These are phyloP conservation scores for Aelia acuminata DNA, from an alignment of 2,888 invertebrate genomes.

Conservation along the genomic window DNA sequence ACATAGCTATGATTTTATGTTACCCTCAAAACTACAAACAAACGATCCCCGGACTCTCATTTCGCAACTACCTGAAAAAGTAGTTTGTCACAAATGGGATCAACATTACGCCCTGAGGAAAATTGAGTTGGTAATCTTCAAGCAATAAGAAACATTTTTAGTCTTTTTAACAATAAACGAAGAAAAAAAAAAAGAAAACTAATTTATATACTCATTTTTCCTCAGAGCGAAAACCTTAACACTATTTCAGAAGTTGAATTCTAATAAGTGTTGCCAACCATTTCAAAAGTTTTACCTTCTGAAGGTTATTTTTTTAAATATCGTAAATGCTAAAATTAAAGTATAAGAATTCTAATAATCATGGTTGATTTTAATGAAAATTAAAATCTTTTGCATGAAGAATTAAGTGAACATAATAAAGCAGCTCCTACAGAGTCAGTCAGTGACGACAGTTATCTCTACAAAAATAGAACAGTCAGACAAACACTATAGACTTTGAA, in stretches of 20 bases:
- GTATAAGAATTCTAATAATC: too few relatives aligned
- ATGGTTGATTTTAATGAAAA: too few relatives aligned
- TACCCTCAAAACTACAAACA: slow-evolving; percentile 47
- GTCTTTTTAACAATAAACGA: neutral
- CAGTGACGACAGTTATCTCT: too few relatives aligned
- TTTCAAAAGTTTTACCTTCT: slow-evolving; percentile 20
- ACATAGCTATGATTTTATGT: slow-evolving; percentile 43
- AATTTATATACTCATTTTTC: slow-evolving; percentile 2
- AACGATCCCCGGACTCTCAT: slow-evolving; percentile 38
- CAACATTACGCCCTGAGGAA: neutral
- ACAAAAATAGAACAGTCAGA: too few relatives aligned
- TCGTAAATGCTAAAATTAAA: too few relatives aligned
- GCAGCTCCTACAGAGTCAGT: too few relatives aligned
- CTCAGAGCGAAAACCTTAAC: slow-evolving; percentile 25
- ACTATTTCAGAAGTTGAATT: slow-evolving; percentile 12
- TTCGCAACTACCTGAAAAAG: slow-evolving; percentile 48
- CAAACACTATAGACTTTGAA: too few relatives aligned
- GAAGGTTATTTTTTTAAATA: neutral
- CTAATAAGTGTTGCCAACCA: slow-evolving; percentile 51
- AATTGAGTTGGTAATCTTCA: neutral
- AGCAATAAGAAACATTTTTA: neutral
- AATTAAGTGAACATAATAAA: too few relatives aligned
- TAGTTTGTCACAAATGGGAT: slow-evolving; percentile 40
- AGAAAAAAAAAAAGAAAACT: too few relatives aligned
- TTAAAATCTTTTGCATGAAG: too few relatives aligned